These are phyloP conservation scores for Poliocrania exsul DNA, from an alignment of 2,797 vertebrate genomes.

Conservation along the genomic window DNA sequence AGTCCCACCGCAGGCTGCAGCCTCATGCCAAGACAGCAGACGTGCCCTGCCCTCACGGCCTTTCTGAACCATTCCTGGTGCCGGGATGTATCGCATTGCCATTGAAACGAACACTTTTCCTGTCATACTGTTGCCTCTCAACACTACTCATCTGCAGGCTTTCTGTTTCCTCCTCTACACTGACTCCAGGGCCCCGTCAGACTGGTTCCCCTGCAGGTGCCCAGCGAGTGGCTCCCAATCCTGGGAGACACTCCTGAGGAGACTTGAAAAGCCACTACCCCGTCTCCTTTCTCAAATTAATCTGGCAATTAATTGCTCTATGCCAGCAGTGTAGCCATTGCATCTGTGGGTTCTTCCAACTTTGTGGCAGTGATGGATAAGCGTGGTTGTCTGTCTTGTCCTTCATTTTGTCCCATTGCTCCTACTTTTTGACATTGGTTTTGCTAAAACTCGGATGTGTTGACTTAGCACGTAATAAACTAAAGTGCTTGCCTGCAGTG, in stretches of 20 bases:
- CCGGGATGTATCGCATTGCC: accelerated
- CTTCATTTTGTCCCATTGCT: not conserved
- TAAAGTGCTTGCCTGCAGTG: not conserved
- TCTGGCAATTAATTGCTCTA: not conserved
- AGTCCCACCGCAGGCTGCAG: accelerated
- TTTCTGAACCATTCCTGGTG: not conserved
- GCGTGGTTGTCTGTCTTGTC: accelerated
- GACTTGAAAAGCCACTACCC: not conserved
- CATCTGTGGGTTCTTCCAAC: not conserved
- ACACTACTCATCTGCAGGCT: not conserved
- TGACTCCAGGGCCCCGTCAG: not conserved
- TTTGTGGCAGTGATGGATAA: not conserved
- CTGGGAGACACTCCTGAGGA: not conserved
- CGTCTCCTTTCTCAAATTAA: not conserved
- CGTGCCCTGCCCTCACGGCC: accelerated
- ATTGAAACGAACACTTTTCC: accelerated
- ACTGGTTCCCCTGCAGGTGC: not conserved
- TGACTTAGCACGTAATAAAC: not conserved
- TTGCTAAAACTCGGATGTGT: not conserved
- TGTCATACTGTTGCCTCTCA: not conserved
- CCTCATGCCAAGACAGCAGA: not conserved
- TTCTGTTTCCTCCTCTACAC: not conserved
- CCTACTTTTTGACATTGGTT: not conserved
- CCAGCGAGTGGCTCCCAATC: not conserved
- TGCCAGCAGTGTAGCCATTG: not conserved